phyloP scores from a whole-genome alignment of 2,113 vertebrate genomes.

The Motacilla tschutschensis region DNA sequence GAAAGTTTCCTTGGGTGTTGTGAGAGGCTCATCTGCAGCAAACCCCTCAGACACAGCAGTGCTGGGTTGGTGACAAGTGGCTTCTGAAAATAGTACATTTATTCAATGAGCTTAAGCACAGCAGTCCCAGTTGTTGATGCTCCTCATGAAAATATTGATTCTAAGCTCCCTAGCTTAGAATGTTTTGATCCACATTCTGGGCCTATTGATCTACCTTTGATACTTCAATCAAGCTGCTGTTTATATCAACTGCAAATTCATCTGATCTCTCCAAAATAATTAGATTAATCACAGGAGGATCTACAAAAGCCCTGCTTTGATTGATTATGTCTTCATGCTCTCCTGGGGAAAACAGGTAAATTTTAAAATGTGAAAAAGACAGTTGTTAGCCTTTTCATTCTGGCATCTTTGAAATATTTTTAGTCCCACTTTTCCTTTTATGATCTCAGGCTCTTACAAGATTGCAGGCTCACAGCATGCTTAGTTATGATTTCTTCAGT shows the following conservation, averaged over 20 bases:
- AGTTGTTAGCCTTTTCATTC: slow-evolving; percentile 38
- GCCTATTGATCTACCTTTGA: slow-evolving; percentile 46
- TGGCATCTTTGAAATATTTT: slow-evolving; percentile 26
- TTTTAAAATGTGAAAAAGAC: slow-evolving; percentile 14
- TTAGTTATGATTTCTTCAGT: slow-evolving; percentile 38
- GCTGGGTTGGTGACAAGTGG: slow-evolving; percentile 8
- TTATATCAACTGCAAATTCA: slow-evolving; percentile 10
- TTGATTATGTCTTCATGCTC: slow-evolving; percentile 27
- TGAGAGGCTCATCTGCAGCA: not conserved
- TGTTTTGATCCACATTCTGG: slow-evolving; percentile 47
- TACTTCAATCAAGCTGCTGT: slow-evolving; percentile 38
- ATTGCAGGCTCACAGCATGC: not conserved
- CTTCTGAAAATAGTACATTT: slow-evolving; percentile 37
- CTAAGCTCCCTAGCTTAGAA: slow-evolving; percentile 41
- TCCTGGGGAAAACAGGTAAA: slow-evolving; percentile 30
- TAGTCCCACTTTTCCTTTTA: slow-evolving; percentile 20
- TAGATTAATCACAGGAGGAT: slow-evolving; percentile 48
- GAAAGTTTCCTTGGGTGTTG: not conserved
- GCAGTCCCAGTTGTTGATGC: slow-evolving; percentile 17
- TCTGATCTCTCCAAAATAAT: slow-evolving; percentile 39
- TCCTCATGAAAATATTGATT: slow-evolving; percentile 60
- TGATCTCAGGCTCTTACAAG: not conserved
- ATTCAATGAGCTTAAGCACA: slow-evolving; percentile 15
- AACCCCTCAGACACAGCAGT: not conserved
- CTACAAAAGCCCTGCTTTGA: slow-evolving; percentile 30